Evolutionary conservation across 64 coral and sea anemone species (phyloP).

Genomic region (Pocillopora verrucosa): DNA sequence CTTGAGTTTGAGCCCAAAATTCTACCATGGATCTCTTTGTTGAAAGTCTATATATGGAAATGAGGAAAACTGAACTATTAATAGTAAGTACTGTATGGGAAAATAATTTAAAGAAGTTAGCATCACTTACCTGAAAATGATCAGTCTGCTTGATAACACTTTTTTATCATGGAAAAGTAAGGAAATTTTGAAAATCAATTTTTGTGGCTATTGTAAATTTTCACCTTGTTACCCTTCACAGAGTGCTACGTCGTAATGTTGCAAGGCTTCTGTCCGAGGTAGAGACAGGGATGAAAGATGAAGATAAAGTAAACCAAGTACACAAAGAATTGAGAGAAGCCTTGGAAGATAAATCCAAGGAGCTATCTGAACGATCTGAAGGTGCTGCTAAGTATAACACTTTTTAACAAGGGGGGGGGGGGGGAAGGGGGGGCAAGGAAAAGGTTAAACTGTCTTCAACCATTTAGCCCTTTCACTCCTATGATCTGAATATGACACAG

Average conservation of each 20-base stretch:
- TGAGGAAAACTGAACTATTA: no score
- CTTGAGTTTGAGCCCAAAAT: no score
- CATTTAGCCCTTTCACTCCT: no score
- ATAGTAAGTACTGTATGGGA: no score
- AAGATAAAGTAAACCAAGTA: conserved; percentile 53
- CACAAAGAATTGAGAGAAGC: conserved; percentile 53
- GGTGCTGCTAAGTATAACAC: conserved; percentile 43
- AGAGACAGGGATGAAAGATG: conserved; percentile 25
- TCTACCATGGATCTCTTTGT: no score
- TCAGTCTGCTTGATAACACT: no score
- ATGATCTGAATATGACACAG: neutral
- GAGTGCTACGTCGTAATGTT: conserved; percentile 77
- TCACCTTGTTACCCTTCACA: conserved; percentile 2
- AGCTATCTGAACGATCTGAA: conserved; percentile 72
- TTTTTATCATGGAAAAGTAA: no score
- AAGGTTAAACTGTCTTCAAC: neutral
- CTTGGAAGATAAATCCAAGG: conserved; percentile 73
- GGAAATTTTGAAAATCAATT: no score
- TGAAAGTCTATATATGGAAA: no score
- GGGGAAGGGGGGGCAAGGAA: neutral
- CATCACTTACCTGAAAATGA: no score
- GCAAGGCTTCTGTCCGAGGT: conserved; percentile 60
- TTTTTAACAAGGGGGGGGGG: neutral
- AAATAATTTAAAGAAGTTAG: no score
- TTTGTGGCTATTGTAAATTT: no score